phyloP scores from a whole-genome alignment of 2,888 invertebrate species.

The Pandemis corylana region DNA sequence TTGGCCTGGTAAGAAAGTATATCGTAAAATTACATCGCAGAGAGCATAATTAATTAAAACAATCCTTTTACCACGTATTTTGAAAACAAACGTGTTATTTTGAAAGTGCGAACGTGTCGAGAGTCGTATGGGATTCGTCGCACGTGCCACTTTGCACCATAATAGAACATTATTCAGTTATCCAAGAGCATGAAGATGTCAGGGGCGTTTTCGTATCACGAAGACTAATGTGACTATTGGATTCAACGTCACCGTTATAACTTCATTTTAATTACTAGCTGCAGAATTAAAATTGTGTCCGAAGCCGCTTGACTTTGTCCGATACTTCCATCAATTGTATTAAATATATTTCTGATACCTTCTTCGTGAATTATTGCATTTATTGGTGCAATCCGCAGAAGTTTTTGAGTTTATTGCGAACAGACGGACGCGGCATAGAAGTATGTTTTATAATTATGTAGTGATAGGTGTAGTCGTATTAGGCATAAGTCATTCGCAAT shows the following conservation, averaged over 20 bases:
- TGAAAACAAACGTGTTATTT: conserved; percentile 33
- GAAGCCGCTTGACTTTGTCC: not conserved
- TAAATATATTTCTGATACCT: too few relatives aligned
- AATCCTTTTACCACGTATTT: conserved; percentile 36
- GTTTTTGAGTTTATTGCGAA: too few relatives aligned
- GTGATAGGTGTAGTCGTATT: too few relatives aligned
- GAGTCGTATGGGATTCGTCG: conserved; percentile 41
- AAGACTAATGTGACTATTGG: not conserved
- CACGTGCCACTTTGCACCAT: conserved; percentile 38
- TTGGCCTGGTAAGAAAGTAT: not conserved
- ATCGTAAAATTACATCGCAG: conserved; percentile 2
- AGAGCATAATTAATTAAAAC: conserved; percentile 25
- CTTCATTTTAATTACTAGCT: not conserved
- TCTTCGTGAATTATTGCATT: too few relatives aligned
- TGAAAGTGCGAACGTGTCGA: conserved; percentile 40
- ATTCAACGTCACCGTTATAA: not conserved
- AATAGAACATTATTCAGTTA: not conserved
- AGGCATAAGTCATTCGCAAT: too few relatives aligned
- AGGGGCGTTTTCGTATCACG: conserved; percentile 4
- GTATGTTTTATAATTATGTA: too few relatives aligned
- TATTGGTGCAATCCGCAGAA: too few relatives aligned
- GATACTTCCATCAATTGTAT: too few relatives aligned
- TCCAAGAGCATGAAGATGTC: conserved; percentile 2
- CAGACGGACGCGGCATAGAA: too few relatives aligned
- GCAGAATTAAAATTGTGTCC: not conserved